Evolutionary conservation across 2,888 invertebrate genomes (phyloP).

Genomic region (Brachyptera risi): DNA sequence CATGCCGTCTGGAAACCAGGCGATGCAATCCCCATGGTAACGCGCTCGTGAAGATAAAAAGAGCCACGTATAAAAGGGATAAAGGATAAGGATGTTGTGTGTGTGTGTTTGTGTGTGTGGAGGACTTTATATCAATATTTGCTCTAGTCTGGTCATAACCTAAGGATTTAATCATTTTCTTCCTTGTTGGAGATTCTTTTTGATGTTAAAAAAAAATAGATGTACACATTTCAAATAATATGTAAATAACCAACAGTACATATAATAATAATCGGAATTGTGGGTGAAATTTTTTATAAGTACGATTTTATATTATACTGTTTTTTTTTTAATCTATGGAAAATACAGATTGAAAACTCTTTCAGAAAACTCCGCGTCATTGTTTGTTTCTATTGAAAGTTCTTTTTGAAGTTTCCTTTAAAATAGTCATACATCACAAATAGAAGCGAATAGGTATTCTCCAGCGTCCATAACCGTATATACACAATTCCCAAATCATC

Average conservation of each 20-base stretch:
- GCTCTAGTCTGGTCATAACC: slow-evolving; percentile 12
- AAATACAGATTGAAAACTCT: no score
- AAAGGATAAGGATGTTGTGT: neutral
- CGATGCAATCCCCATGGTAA: slow-evolving; percentile 1
- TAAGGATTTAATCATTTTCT: slow-evolving; percentile 16
- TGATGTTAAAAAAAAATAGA: neutral
- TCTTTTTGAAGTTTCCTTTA: neutral
- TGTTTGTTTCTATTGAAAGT: neutral
- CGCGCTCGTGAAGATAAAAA: neutral
- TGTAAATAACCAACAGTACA: no score
- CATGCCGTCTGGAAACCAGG: neutral
- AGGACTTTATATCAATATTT: slow-evolving; percentile 11
- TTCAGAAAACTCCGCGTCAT: no score
- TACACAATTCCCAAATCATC: slow-evolving; percentile 1
- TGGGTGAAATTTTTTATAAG: no score
- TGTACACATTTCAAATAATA: no score
- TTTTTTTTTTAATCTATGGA: no score
- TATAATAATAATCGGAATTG: no score
- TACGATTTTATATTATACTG: no score
- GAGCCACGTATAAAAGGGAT: slow-evolving; percentile 8
- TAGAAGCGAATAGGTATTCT: no score
- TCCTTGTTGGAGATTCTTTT: neutral
- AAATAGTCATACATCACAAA: no score
- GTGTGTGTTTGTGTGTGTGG: neutral
- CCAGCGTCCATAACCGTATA: neutral